These are phyloP conservation scores for Crax fasciolata DNA, from an alignment of 2,797 vertebrate genomes.

Conservation along the genomic window DNA sequence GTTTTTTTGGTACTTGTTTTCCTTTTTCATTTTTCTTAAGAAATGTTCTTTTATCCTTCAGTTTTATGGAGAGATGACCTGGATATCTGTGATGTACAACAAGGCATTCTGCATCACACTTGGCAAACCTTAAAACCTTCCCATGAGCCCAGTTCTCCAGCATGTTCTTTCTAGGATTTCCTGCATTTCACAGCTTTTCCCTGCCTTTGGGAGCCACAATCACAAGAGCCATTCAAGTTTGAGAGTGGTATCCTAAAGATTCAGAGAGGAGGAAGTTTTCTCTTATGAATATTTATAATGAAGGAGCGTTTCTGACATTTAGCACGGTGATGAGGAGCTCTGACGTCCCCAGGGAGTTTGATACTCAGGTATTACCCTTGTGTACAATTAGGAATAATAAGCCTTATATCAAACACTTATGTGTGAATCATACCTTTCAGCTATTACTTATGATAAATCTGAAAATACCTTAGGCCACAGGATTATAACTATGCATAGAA, in stretches of 20 bases:
- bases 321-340: background rate
- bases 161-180: background rate
- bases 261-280: background rate
- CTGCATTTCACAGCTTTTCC: background rate
- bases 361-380: background rate
- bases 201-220: background rate
- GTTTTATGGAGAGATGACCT: background rate
- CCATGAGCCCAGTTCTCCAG: background rate
- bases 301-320: background rate
- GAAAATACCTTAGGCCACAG: background rate
- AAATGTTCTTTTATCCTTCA: background rate
- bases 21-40: background rate
- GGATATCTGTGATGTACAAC: background rate
- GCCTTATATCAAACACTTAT: background rate
- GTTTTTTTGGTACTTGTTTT: background rate
- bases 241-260: background rate
- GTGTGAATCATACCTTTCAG: conserved; percentile 23
- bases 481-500: conserved; percentile 2
- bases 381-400: background rate
- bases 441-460: conserved; percentile 7
- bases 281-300: background rate
- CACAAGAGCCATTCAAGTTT: background rate
- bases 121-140: background rate
- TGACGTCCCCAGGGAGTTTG: background rate
- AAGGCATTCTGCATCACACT: background rate